Percentiles rank a stretch among this genome's conserved stretches.
Evolutionary conservation across 2,888 invertebrate species (phyloP).

Genomic region (Harpagoxenus sublaevis): DNA sequence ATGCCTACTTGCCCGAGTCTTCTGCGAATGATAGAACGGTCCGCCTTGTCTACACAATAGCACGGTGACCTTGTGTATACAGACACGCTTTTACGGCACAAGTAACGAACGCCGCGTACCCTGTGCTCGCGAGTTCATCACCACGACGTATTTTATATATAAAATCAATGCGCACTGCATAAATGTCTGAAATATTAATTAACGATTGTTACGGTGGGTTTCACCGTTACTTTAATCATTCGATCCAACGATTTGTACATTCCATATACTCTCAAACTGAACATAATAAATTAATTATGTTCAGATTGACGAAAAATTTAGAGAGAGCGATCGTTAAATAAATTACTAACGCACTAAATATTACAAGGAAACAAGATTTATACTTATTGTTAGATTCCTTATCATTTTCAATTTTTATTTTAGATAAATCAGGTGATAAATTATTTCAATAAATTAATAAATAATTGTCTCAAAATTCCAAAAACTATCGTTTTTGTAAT

Average conservation of each 20-base stretch:
- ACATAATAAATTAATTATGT: not conserved
- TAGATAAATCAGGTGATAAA: not conserved
- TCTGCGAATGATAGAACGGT: not conserved
- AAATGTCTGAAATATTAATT: not conserved
- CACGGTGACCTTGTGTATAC: not conserved
- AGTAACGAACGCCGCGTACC: not conserved
- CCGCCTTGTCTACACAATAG: not conserved
- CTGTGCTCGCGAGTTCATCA: not conserved
- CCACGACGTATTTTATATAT: not conserved
- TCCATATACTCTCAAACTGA: not conserved
- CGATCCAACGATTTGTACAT: not conserved
- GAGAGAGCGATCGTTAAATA: not conserved
- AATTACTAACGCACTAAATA: not conserved
- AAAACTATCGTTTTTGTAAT: not conserved
- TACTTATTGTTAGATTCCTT: not conserved
- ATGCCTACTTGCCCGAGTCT: not conserved
- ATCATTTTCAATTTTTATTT: not conserved
- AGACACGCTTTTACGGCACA: not conserved
- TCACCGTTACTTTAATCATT: not conserved
- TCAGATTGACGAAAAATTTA: not conserved
- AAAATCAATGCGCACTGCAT: not conserved
- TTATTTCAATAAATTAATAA: not conserved
- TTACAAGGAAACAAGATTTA: not conserved
- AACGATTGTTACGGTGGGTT: not conserved
- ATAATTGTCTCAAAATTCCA: not conserved